These are phyloP conservation scores for Ophonus ardosiacus DNA, from an alignment of 2,888 invertebrate genomes.

Conservation along the genomic window DNA sequence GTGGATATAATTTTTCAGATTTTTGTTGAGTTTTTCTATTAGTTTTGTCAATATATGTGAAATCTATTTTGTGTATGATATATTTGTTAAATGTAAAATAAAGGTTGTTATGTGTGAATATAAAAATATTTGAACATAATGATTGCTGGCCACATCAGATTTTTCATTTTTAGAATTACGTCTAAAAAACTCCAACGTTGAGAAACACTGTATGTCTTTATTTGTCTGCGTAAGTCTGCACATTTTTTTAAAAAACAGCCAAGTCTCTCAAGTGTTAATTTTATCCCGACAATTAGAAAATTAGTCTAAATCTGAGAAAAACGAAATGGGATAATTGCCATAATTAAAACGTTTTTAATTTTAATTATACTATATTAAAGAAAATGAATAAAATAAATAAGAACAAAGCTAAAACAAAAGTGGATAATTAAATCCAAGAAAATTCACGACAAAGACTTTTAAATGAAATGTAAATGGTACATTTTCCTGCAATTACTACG, in stretches of 20 bases:
- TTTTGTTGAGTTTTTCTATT: too few species aligned
- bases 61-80: too few species aligned
- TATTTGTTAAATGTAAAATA: too few species aligned
- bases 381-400: constrained; percentile 44
- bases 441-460: neutral
- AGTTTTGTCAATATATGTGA: too few species aligned
- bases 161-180: too few species aligned
- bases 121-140: too few species aligned
- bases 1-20: too few species aligned
- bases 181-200: neutral
- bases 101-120: too few species aligned
- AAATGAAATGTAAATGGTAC: neutral
- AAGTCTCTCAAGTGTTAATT: constrained; percentile 35
- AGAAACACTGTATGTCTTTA: neutral
- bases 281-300: constrained; percentile 33
- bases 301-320: constrained; percentile 35
- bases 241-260: constrained; percentile 37
- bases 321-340: constrained; percentile 27
- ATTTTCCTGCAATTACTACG: neutral
- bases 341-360: constrained; percentile 37
- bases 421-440: constrained; percentile 17
- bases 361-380: constrained; percentile 39
- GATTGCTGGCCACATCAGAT: too few species aligned
- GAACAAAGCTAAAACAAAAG: neutral
- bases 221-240: neutral